Evolutionary conservation across 2,113 vertebrate species (phyloP), one percentile per base, ranked within the genome.

Genomic region (Suncus etruscus): DNA sequence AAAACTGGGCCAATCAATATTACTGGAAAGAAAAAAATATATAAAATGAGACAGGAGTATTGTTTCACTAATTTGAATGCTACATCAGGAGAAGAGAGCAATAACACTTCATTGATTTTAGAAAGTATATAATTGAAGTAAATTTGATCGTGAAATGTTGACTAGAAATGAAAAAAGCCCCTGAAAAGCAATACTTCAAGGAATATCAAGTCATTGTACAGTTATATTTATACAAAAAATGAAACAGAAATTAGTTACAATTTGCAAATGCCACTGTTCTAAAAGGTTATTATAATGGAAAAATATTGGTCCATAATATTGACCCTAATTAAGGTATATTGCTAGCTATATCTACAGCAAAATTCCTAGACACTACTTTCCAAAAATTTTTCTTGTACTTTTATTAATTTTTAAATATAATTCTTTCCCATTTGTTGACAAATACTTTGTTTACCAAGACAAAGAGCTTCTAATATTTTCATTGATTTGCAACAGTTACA

Each of bases 101-200:
- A 89, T 79, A 75, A 73, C 12, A 82, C 14, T 50, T 91, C 68
- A 75, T 9, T 86, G 87, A 94, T 83, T 92, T 96, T 76, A 93
- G 31, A 48, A 96, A 77, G 84, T 65, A 1, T 39, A 24, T 92
- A 80, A 92, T 45, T 63, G 9, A 58, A 39, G 74, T 18, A 31
- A 48, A 50, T 63, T 75, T 81, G 66, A 86, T 82, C 27, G 16
- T 68, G 47, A 79, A 76, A 83, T 31, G n/a, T n/a, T 89, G 81
- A 1, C 50, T 84, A 24, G 27, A 48, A 87, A 29, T 11, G 10
- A 93, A 39, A 74, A 54, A 68, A 20, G 54, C 54, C 54, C 63
- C 74, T 84, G 50, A 77, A 31, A 29, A 31, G 83, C 69, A 48
- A 15, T 20, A 69, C 66, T 87, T 58, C 65, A 4, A 39, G 65